Percentiles rank a stretch among this genome's conserved stretches.
Evolutionary conservation across 2,888 invertebrate genomes (phyloP).

Genomic region (Pimpla rufipes): DNA sequence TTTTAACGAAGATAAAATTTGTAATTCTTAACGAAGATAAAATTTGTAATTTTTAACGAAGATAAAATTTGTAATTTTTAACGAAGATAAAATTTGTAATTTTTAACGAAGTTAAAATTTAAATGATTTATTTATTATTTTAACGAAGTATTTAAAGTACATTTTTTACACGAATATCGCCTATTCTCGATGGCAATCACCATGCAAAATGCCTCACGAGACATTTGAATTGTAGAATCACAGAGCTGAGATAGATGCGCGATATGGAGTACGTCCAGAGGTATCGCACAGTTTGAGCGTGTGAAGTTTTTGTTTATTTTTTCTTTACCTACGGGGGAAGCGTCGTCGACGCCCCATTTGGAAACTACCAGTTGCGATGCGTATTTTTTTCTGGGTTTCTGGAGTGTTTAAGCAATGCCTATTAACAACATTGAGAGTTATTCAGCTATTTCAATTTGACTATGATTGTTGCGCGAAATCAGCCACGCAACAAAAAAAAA

Average conservation of each 20-base stretch:
- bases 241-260: slow-evolving; percentile 96
- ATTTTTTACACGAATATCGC: too few relatives aligned
- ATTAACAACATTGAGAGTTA: slow-evolving; percentile 62
- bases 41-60: too few relatives aligned
- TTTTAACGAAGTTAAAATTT: too few relatives aligned
- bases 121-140: too few relatives aligned
- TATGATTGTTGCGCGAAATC: slow-evolving; percentile 12
- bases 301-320: slow-evolving; percentile 58
- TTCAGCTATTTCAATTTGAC: slow-evolving; percentile 13
- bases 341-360: slow-evolving; percentile 12
- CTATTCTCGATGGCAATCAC: too few relatives aligned
- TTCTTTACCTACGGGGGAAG: slow-evolving; percentile 13
- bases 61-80: too few relatives aligned
- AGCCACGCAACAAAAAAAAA: slow-evolving; percentile 5
- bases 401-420: slow-evolving; percentile 34
- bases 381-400: slow-evolving; percentile 34
- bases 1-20: too few relatives aligned
- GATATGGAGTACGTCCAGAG: slow-evolving; percentile 94
- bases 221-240: slow-evolving; percentile 91
- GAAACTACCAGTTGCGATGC: slow-evolving; percentile 29
- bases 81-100: too few relatives aligned
- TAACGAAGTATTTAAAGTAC: too few relatives aligned
- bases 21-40: too few relatives aligned
- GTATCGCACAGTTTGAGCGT: slow-evolving; percentile 87
- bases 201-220: slow-evolving; percentile 52